These are phyloP conservation scores for Tethya wilhelma DNA, from an alignment of 37 sponge, comb jelly and placozoan genomes.

Conservation along the genomic window DNA sequence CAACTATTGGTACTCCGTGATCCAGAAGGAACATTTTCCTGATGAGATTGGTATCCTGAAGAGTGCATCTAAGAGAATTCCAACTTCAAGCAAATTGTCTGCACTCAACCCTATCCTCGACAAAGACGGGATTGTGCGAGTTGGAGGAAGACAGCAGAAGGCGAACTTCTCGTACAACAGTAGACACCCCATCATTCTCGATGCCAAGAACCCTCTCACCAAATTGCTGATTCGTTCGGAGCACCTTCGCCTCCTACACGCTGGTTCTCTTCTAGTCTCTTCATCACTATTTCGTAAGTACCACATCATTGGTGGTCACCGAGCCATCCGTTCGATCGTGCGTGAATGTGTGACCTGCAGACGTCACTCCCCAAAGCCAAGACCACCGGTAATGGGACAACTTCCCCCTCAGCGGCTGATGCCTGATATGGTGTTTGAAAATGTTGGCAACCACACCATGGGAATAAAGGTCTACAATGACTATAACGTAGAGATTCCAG, in stretches of 20 bases:
- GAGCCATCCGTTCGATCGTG: slow-evolving; percentile 30
- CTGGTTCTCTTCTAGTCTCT: slow-evolving; percentile 15
- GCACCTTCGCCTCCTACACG: slow-evolving; percentile 26
- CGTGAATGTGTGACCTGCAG: slow-evolving; percentile 47
- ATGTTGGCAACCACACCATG: not conserved
- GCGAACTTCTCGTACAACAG: slow-evolving; percentile 8
- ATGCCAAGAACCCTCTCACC: slow-evolving; percentile 15
- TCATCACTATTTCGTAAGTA: slow-evolving; percentile 14
- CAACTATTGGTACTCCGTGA: slow-evolving; percentile 13
- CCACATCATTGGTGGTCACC: slow-evolving; percentile 35
- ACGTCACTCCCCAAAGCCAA: slow-evolving; percentile 19
- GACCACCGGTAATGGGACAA: slow-evolving; percentile 38
- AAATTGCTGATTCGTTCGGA: slow-evolving; percentile 25
- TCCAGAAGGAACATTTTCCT: slow-evolving; percentile 16
- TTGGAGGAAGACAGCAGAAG: slow-evolving; percentile 36
- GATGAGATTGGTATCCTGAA: slow-evolving; percentile 5
- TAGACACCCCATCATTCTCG: slow-evolving; percentile 40
- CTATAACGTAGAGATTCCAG: not conserved
- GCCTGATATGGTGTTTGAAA: slow-evolving; percentile 17
- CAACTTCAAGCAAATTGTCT: slow-evolving; percentile 8
- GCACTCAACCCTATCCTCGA: slow-evolving; percentile 45
- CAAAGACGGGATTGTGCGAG: slow-evolving; percentile 16
- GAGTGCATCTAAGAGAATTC: not conserved
- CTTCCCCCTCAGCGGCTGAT: slow-evolving; percentile 34
- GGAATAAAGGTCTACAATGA: slow-evolving; percentile 1